Evolutionary conservation across 1,140 invertebrate species (phyloP).

Genomic region (Whitmania pigra): DNA sequence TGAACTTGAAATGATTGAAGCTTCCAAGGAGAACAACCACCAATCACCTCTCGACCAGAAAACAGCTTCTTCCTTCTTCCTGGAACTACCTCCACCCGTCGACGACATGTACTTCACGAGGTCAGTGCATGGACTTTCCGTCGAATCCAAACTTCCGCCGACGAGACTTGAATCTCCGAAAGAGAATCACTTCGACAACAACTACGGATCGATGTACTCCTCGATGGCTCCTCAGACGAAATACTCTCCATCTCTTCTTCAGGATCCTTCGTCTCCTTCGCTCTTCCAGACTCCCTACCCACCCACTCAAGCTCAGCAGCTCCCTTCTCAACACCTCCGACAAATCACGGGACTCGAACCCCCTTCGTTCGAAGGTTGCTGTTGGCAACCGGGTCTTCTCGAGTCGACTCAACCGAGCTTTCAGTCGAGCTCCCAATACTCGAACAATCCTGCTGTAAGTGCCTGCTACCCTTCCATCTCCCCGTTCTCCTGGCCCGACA

Average conservation of each 20-base stretch:
- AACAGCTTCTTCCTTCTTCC: not conserved
- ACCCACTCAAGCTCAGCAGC: not conserved
- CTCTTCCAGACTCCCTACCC: not conserved
- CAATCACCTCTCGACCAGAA: not conserved
- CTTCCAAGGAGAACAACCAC: not conserved
- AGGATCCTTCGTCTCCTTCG: not conserved
- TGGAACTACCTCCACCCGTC: not conserved
- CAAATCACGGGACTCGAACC: not conserved
- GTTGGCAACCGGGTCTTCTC: slow-evolving; percentile 2
- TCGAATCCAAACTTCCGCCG: not conserved
- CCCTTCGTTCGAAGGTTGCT: not conserved
- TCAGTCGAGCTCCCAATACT: not conserved
- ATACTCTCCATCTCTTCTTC: not conserved
- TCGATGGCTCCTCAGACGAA: not conserved
- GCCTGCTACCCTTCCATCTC: not conserved
- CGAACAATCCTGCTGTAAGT: not conserved
- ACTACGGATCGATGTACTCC: not conserved
- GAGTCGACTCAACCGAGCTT: not conserved
- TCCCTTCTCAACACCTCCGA: not conserved
- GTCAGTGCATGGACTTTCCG: not conserved
- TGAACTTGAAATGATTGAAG: not conserved
- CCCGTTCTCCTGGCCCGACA: not conserved
- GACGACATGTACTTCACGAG: not conserved
- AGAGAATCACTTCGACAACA: not conserved
- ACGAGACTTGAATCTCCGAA: not conserved